Evolutionary conservation across 2,888 invertebrate genomes (phyloP).

Genomic region (Halocaridina rubra): DNA sequence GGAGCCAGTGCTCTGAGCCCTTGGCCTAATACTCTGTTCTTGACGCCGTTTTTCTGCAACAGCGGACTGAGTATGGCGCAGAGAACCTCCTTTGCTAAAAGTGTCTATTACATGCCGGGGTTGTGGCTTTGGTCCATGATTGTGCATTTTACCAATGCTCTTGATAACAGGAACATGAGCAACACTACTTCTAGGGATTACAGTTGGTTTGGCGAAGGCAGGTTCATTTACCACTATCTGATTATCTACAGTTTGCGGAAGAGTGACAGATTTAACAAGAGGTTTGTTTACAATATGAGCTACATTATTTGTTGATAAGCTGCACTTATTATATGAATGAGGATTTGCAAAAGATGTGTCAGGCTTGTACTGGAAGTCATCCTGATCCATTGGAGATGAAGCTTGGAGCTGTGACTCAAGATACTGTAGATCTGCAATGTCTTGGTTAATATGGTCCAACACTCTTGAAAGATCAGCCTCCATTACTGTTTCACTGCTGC

Average conservation of each 20-base stretch:
- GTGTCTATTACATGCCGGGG: neutral
- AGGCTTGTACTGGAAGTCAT: neutral
- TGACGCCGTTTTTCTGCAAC: slow-evolving; percentile 10
- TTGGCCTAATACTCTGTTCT: neutral
- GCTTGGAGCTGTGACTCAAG: slow-evolving; percentile 10
- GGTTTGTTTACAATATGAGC: slow-evolving; percentile 21
- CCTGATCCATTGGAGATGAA: neutral
- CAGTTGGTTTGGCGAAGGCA: neutral
- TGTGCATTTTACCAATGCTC: neutral
- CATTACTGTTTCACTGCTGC: slow-evolving; percentile 57
- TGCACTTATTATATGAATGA: neutral
- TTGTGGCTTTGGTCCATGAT: slow-evolving; percentile 2
- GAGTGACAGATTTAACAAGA: neutral
- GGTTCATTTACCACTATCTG: neutral
- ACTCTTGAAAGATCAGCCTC: slow-evolving; percentile 43
- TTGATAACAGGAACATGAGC: slow-evolving; percentile 24
- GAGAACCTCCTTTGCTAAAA: neutral
- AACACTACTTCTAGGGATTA: neutral
- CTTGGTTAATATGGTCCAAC: slow-evolving; percentile 32
- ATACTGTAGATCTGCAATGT: slow-evolving; percentile 43
- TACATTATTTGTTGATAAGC: slow-evolving; percentile 1
- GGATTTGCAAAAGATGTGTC: neutral
- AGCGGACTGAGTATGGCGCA: slow-evolving; percentile 52
- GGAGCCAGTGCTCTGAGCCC: slow-evolving; percentile 42
- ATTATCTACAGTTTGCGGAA: no score